Evolutionary conservation across 1,140 invertebrate species (phyloP), one percentile per base, ranked within the genome.

Genomic region (Macrocentrus cingulum): DNA sequence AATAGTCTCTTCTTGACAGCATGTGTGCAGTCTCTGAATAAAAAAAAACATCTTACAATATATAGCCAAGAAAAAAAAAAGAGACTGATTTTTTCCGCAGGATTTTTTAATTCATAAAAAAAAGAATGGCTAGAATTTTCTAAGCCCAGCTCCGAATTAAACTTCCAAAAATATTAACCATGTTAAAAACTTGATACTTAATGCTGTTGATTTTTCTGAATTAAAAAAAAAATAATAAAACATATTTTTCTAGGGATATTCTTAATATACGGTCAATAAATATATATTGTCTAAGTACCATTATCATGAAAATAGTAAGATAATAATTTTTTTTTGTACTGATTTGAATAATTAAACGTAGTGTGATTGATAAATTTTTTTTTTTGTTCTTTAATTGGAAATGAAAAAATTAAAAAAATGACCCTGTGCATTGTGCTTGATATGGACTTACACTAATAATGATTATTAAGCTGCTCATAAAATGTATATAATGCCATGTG

Each of bases 281-380:
- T 11, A 29, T 23, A 25, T 50, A 23, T 37, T 56, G 51, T 18
- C 50, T 50, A 48, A 25, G n/a, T 29, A 19, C 20, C 51, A 76
- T 84, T 41, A 80, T 87, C 15, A 87, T 87, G 65, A 82, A 83
- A 61, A n/a, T n/a, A n/a, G n/a, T n/a, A n/a, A n/a, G n/a, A n/a
- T n/a, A n/a, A n/a, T n/a, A n/a, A n/a, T n/a, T n/a, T n/a, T n/a
- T n/a, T n/a, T n/a, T n/a, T n/a, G n/a, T n/a, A n/a, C n/a, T n/a
- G n/a, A n/a, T n/a, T n/a, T n/a, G n/a, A n/a, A n/a, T n/a, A n/a
- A n/a, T n/a, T n/a, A n/a, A n/a, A n/a, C n/a, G n/a, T n/a, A n/a
- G n/a, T n/a, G n/a, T n/a, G n/a, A 39, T 61, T 53, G 48, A 25
- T 46, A 46, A 39, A n/a, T n/a, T n/a, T n/a, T n/a, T n/a, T n/a